Base-by-base conservation (phyloP, 1,140 invertebrate species). In the Ips typographus region DNA sequence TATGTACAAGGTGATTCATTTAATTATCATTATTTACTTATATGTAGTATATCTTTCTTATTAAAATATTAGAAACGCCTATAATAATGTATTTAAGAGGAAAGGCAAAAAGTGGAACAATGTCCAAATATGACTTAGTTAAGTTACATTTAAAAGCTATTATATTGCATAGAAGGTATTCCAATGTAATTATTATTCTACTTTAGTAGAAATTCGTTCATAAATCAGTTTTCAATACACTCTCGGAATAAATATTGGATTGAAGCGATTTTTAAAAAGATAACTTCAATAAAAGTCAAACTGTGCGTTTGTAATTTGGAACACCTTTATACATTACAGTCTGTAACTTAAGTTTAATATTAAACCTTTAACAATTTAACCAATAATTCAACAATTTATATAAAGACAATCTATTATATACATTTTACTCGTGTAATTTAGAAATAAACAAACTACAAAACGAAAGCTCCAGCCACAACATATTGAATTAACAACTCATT, bases 41-140 rank as follows among this genome's bases (percentile, higher is more conserved):
- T 22, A 22, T 22, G 22, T 22, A 22, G 22, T 39, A 47, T 68
- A 59, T 64, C 22, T n/a, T 22, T 61, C 42, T 68, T 71, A 72
- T 66, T 72, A 73, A 73, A 73, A 73, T 72, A 73, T 73, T 73
- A 72, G 56, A 72, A 73, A 72, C 64, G 68, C 66, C 39, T 70
- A 71, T 66, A 59, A 70, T 59, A 62, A 40, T 60, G 36, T 62
- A 66, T 66, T 58, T 58, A 61, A 68, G 65, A 62, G 59, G 68
- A 71, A 73, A 73, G 72, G 72, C 72, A 73, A 73, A 73, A 70
- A 68, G 57, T 73, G 60, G 70, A 72, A 70, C 72, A 61, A 69
- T 63, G 65, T 73, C 60, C 72, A 71, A 69, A 68, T 72, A 47
- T 68, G 61, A 51, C n/a, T 64, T 36, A 22, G 57, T 59, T 55